Evolutionary conservation across 1,140 invertebrate species (phyloP), one percentile per base, ranked within the genome.

Genomic region (Semibalanus balanoides): DNA sequence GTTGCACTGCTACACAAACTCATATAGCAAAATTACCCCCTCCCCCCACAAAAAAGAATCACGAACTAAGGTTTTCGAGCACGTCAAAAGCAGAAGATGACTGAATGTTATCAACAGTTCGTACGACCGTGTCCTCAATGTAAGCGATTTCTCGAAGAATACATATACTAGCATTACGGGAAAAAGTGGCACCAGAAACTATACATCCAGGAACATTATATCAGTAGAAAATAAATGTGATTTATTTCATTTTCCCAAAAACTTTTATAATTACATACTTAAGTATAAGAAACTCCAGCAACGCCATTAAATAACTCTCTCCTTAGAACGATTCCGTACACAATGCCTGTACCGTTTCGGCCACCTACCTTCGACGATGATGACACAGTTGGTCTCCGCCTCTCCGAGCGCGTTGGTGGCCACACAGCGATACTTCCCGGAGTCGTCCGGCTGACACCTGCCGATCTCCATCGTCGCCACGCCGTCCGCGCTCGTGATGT

Each of bases 381-480:
- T 92, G 77, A 96, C 92, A 84, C 95, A 98, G 73, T 89, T 90
- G 1, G 96, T 98, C 87, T 98, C 95, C 81, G 97, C 95, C 29
- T 89, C 90, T 79, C 98, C 98, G 78, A 97, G 91, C 28, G 87
- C 87, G 84, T 99, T 99, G 64, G 89, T 91, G 11, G 97, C 97
- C 11, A 93, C 88, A 83, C 96, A 99, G 30, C 88, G 90, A 84
- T 99, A 99, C 83, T 94, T 96, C 77, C 97, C 98, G 77, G 95
- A 96, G 85, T 99, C 98, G 79, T 92, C 91, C 0, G 95, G 90
- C 82, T 91, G 90, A 83, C 95, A 97, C 83, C 95, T 94, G 71
- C 94, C 88, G 77, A 99, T 98, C 87, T 99, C 97, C 85, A 99
- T 89, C 0, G 94, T 95, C 43, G 97, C 92, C 5, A 99, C 96